Evolutionary conservation across 2,113 vertebrate species (phyloP), one percentile per base, ranked within the genome.

Genomic region (Corapipo altera): DNA sequence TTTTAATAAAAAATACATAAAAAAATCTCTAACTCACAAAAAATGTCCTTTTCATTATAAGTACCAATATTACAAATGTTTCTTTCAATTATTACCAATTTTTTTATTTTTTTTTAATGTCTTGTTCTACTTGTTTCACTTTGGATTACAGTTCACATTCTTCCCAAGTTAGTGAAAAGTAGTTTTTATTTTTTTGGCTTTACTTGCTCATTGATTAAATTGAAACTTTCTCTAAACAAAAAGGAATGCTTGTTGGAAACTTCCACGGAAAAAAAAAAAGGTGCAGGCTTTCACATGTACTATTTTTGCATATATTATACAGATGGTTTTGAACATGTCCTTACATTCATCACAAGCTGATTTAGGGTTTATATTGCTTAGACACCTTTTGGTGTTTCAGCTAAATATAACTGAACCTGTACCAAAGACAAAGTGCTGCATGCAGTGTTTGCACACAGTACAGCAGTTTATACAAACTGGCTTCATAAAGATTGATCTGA

Each of bases 401-500:
- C 78, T 90, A 89, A 95, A 88, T 83, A 61, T 48, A 89, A 87
- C 72, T 96, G 92, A 96, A 87, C 46, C 24, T 62, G 74, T 84
- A 54, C 51, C 82, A 80, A 57, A 73, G 77, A 90, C 85, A 95
- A 85, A 55, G 86, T 86, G 76, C 52, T 39, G 75, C 91, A 44
- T 66, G 62, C 75, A 66, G 61, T 26, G 73, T 57, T 88, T 35
- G 52, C 75, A 82, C 90, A 90, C 35, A 64, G 52, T 76, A 67
- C 52, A 91, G 27, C 83, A 92, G 82, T 76, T 83, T 91, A 89
- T 94, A 92, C 85, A 95, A 92, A 75, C 49, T 43, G 93, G 43
- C 67, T 96, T 91, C 91, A 80, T 79, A 75, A 71, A 94, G 90
- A 64, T 73, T 84, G 89, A 96, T 94, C 95, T 92, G 79, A 97